phyloP scores from a whole-genome alignment of 2,888 invertebrate species.

The Isotomurus palustris region DNA sequence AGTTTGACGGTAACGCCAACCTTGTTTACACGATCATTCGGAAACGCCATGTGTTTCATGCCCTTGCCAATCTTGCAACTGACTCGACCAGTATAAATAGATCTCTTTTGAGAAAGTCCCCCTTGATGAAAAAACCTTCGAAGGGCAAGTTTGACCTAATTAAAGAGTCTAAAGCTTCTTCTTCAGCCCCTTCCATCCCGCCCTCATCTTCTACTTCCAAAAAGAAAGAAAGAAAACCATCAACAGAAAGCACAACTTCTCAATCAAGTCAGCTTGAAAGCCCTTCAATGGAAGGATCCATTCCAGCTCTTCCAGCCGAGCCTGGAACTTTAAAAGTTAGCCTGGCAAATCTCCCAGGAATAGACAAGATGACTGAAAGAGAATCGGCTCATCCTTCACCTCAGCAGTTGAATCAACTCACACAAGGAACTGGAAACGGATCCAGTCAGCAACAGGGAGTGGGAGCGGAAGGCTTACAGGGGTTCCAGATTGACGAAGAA shows the following conservation, averaged over 20 bases:
- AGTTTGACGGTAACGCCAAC: constrained; percentile 98
- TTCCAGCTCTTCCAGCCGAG: constrained; percentile 78
- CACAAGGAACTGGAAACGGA: constrained; percentile 39
- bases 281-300: constrained; percentile 69
- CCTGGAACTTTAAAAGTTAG: constrained; percentile 53
- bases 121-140: constrained; percentile 41
- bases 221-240: constrained; percentile 43
- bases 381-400: constrained; percentile 77
- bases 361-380: constrained; percentile 89
- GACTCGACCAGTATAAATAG: constrained; percentile 85
- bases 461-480: neutral
- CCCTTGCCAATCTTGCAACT: constrained; percentile 91
- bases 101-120: constrained; percentile 55
- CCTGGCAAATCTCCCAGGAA: constrained; percentile 54
- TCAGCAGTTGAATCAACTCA: constrained; percentile 49
- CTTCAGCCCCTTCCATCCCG: neutral
- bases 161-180: constrained; percentile 30
- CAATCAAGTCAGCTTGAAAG: constrained; percentile 36
- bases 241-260: constrained; percentile 39
- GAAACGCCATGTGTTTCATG: constrained; percentile 96
- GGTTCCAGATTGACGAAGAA: neutral
- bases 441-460: neutral
- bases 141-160: constrained; percentile 43
- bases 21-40: constrained; percentile 98
- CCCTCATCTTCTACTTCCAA: neutral